Evolutionary conservation across 2,113 vertebrate species (phyloP).

Genomic region (Aphyosemion australe): DNA sequence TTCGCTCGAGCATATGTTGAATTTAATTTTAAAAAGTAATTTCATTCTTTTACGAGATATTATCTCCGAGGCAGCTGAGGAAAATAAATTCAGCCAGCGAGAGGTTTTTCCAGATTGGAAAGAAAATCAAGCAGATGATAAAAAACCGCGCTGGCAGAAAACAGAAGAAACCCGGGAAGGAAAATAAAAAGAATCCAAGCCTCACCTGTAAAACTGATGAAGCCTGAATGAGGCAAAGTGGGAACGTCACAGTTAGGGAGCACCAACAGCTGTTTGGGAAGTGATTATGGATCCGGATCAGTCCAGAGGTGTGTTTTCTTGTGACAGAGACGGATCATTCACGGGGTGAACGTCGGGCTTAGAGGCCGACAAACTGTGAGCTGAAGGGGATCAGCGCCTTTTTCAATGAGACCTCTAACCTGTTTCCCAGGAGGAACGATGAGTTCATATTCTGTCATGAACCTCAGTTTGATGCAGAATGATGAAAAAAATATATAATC

Average conservation of each 20-base stretch:
- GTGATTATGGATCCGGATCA: conserved; percentile 6
- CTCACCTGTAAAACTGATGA: not conserved
- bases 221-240: not conserved
- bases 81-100: not conserved
- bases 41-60: too few species aligned
- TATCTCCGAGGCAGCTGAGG: not conserved
- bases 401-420: conserved; percentile 12
- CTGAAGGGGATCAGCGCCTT: not conserved
- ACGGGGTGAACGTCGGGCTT: too few species aligned
- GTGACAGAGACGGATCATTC: too few species aligned
- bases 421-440: conserved; percentile 49
- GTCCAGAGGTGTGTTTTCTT: not conserved
- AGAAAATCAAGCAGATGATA: conserved; percentile 5
- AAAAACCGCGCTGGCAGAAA: not conserved
- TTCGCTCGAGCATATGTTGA: not conserved
- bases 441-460: conserved; percentile 33
- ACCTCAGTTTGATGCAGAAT: too few species aligned
- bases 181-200: conserved; percentile 5
- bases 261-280: conserved; percentile 2
- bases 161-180: conserved; percentile 7
- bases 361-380: too few species aligned
- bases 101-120: conserved; percentile 2
- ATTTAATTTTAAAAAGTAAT: too few species aligned
- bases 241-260: not conserved
- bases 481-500: too few species aligned